Evolutionary conservation across 2,888 invertebrate genomes (phyloP), one percentile per base, ranked within the genome.

Genomic region (Mamestra brassicae): DNA sequence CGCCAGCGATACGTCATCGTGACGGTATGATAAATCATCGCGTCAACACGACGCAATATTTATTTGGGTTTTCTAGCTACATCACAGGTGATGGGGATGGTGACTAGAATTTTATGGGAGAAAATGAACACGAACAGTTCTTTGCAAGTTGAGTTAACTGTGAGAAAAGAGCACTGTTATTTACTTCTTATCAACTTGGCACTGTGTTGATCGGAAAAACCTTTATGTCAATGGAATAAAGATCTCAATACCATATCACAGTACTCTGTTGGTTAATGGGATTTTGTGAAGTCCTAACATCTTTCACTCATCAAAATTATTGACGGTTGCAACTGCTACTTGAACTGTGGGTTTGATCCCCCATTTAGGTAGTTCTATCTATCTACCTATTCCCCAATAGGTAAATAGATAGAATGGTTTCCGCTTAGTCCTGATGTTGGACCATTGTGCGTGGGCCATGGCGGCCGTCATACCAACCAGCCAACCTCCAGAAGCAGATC

Each of bases 1-100:
- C 81, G 85, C 75, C 79, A 8, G 55, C 60, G 80, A 45, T 34
- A 34, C 83, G 83, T 66, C 72, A 65, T 61, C 6, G 26, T 83
- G 72, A 79, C 84, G 73, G 3, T 63, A 50, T 7, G 42, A n/a
- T 47, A 54, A 47, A 47, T 60, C 68, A 74, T 61, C 15, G 45
- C 17, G 64, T 64, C 72, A 62, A 66, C 5, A 54, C 69, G 42
- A 60, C 50, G 80, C 54, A 70, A 57, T 11, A 52, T 42, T 66
- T 65, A 80, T 83, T 83, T 69, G 58, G 54, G 47, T 15, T 36
- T 7, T 58, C 11, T 2, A 36, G 17, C 50, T 50, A 55, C 26
- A 26, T n/a, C 17, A 45, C 55, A 57, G n/a, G n/a, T 58, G 11
- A 57, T 57, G 15, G 5, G 38, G 11, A 64, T 45, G 34, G 1